These are phyloP conservation scores for Apus apus DNA, from an alignment of 2,113 vertebrate genomes.

Conservation along the genomic window DNA sequence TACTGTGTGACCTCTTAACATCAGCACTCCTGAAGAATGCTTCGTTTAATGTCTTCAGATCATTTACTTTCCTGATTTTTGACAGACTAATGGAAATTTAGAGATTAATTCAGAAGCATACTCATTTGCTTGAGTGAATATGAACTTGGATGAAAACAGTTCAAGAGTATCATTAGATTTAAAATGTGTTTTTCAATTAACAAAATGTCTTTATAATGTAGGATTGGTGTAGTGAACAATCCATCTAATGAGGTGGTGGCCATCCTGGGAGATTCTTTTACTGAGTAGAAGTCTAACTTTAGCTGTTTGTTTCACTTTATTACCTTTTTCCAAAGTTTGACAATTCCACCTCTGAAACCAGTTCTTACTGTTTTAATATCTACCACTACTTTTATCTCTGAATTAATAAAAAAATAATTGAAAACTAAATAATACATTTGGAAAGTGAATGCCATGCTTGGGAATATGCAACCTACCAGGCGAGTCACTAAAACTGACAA, in stretches of 20 bases:
- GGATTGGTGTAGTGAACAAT: constrained; percentile 12
- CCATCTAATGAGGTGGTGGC: not conserved
- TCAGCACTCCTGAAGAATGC: not conserved
- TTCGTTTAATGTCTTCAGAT: constrained; percentile 46
- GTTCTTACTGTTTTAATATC: not conserved
- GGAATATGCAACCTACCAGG: not conserved
- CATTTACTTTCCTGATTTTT: constrained; percentile 49
- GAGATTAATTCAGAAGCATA: constrained; percentile 24
- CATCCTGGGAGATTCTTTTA: not conserved
- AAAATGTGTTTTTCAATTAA: constrained; percentile 39
- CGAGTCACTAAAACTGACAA: not conserved
- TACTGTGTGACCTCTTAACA: constrained; percentile 35
- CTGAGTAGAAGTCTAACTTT: not conserved
- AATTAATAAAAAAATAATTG: not conserved
- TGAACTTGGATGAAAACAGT: constrained; percentile 25
- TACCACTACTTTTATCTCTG: not conserved
- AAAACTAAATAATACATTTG: not conserved
- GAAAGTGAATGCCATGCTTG: rapidly evolving
- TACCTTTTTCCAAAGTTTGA: not conserved
- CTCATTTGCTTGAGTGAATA: constrained; percentile 36
- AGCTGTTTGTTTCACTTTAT: not conserved
- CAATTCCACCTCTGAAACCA: not conserved
- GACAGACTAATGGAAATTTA: constrained; percentile 33
- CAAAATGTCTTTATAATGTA: constrained; percentile 44
- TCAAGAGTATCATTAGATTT: constrained; percentile 12